Evolutionary conservation across 2,888 invertebrate genomes (phyloP).

Genomic region (Elysia crispata): DNA sequence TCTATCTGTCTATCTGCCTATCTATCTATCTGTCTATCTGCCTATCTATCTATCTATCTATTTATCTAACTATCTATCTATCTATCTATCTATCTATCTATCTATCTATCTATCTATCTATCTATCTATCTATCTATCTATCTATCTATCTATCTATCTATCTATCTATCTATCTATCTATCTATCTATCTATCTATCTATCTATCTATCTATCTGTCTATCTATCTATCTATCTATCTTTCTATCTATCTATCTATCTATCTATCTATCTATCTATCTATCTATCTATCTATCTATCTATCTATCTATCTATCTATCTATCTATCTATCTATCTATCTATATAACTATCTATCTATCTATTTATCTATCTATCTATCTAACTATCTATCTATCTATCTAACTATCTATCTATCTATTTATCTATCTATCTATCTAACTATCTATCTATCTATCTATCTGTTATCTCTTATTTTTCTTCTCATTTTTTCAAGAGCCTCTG

Average conservation of each 20-base stretch:
- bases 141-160: background rate
- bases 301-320: background rate
- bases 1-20: slow-evolving; percentile 13
- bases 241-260: background rate
- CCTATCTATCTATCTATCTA: slow-evolving; percentile 15
- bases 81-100: background rate
- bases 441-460: background rate
- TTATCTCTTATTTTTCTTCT: too few relatives aligned
- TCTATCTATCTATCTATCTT: background rate
- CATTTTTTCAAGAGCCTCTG: too few relatives aligned
- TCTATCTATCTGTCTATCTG: slow-evolving; percentile 23
- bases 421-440: background rate
- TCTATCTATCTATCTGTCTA: background rate
- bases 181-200: background rate
- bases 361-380: background rate
- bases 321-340: background rate
- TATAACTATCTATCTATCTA: background rate
- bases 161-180: background rate
- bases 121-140: background rate
- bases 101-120: background rate
- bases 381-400: background rate
- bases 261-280: background rate
- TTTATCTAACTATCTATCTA: background rate
- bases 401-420: background rate
- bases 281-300: background rate